Evolutionary conservation across 2,888 invertebrate genomes (phyloP).

Genomic region (Baccha elongata): DNA sequence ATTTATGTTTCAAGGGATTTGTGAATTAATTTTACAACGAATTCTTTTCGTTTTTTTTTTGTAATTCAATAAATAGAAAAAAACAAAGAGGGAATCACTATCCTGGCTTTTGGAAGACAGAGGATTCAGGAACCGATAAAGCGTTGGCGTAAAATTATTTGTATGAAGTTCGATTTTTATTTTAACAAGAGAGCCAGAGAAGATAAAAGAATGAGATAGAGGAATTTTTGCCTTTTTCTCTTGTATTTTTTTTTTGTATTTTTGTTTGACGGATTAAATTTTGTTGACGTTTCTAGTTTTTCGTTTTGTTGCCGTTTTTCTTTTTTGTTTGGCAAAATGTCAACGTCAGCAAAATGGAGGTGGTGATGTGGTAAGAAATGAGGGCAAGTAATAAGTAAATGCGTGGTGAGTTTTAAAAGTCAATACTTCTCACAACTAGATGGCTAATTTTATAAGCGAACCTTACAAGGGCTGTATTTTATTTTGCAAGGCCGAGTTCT

Average conservation of each 20-base stretch:
- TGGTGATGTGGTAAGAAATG: constrained; percentile 61
- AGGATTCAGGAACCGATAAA: constrained; percentile 49
- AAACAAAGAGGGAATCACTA: constrained; percentile 7
- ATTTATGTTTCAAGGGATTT: constrained; percentile 1
- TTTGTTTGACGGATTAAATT: constrained; percentile 55
- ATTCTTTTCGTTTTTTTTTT: not conserved
- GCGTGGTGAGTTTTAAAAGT: constrained; percentile 13
- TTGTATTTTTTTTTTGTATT: constrained; percentile 24
- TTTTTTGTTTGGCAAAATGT: constrained; percentile 22
- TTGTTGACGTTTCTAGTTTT: constrained; percentile 65
- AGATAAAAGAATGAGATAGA: constrained; percentile 34
- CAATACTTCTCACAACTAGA: constrained; percentile 7
- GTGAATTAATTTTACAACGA: not conserved
- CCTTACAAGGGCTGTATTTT: too few species aligned
- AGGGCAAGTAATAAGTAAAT: constrained; percentile 27
- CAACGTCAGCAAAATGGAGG: constrained; percentile 63
- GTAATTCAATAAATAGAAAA: not conserved
- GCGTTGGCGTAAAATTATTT: constrained; percentile 40
- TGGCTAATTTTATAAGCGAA: too few species aligned
- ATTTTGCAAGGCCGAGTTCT: too few species aligned
- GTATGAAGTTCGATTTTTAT: not conserved
- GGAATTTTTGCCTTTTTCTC: constrained; percentile 36
- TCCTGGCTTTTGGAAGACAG: constrained; percentile 34
- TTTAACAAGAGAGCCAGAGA: constrained; percentile 32
- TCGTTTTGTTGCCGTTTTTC: constrained; percentile 48